These are phyloP conservation scores for Muscina levida DNA, from an alignment of 2,888 invertebrate genomes.

Conservation along the genomic window DNA sequence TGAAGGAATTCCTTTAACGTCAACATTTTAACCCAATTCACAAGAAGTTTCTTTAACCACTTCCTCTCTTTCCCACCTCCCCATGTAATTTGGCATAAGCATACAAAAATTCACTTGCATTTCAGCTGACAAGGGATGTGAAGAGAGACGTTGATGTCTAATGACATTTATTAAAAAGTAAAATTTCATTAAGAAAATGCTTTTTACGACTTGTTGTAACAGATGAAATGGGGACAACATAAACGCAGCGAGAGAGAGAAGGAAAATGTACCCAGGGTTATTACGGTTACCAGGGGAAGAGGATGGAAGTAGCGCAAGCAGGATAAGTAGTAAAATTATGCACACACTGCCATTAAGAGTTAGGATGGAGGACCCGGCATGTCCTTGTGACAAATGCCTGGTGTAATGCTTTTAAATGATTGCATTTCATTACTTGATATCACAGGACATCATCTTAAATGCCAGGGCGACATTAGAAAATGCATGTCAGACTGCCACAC, in stretches of 20 bases:
- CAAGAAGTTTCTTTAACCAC: background rate
- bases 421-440: constrained; percentile 1
- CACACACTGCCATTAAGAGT: too few relatives aligned
- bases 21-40: constrained; percentile 10
- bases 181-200: constrained; percentile 63
- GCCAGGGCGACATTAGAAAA: constrained; percentile 12
- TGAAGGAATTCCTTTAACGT: too few relatives aligned
- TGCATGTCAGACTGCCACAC: constrained; percentile 34
- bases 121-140: too few relatives aligned
- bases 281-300: too few relatives aligned
- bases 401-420: background rate
- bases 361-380: background rate
- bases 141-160: constrained; percentile 56
- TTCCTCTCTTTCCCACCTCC: background rate
- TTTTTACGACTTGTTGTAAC: constrained; percentile 27
- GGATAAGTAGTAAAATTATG: background rate
- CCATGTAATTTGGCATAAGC: background rate
- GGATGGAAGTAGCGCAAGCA: background rate
- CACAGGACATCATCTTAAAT: constrained; percentile 18
- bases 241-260: background rate
- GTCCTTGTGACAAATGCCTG: background rate
- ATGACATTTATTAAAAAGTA: constrained; percentile 65
- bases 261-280: background rate
- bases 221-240: too few relatives aligned
- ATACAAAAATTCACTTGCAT: constrained; percentile 64